These are phyloP conservation scores for Brachyptera risi DNA, from an alignment of 2,888 invertebrate species.

Conservation along the genomic window DNA sequence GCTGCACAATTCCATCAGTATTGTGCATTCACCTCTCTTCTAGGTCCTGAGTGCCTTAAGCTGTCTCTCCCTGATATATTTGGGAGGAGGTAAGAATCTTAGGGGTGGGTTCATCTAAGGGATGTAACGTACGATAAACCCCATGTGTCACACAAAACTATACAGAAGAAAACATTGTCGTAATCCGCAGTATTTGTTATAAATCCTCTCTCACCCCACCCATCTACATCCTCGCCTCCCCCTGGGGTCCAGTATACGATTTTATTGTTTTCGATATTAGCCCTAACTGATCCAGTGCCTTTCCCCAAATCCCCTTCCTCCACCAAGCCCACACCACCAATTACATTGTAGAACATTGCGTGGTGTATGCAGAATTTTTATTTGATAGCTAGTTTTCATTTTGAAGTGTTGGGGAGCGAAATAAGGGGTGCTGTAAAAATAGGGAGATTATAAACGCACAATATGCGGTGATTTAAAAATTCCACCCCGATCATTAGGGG, in stretches of 20 bases:
- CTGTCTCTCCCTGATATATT: constrained; percentile 1
- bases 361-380: constrained; percentile 17
- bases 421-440: constrained; percentile 1
- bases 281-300: constrained; percentile 24
- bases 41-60: too few relatives aligned
- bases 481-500: constrained; percentile 23
- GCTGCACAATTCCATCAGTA: too few relatives aligned
- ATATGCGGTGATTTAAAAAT: constrained; percentile 31
- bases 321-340: background rate
- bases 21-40: too few relatives aligned
- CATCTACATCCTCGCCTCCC: constrained; percentile 5
- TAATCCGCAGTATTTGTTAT: constrained; percentile 31
- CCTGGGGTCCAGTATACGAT: constrained; percentile 21
- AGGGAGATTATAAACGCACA: constrained; percentile 31
- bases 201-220: constrained; percentile 16
- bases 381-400: constrained; percentile 18
- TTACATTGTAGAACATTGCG: background rate
- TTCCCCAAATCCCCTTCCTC: background rate
- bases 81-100: constrained; percentile 6
- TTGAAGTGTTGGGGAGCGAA: constrained; percentile 11
- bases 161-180: constrained; percentile 14
- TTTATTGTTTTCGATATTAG: constrained; percentile 32
- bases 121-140: constrained; percentile 17
- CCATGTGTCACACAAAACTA: constrained; percentile 26
- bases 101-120: background rate